These are phyloP conservation scores for Lepilemur septentrionalis DNA, from an alignment of 2,797 vertebrate species.

Conservation along the genomic window DNA sequence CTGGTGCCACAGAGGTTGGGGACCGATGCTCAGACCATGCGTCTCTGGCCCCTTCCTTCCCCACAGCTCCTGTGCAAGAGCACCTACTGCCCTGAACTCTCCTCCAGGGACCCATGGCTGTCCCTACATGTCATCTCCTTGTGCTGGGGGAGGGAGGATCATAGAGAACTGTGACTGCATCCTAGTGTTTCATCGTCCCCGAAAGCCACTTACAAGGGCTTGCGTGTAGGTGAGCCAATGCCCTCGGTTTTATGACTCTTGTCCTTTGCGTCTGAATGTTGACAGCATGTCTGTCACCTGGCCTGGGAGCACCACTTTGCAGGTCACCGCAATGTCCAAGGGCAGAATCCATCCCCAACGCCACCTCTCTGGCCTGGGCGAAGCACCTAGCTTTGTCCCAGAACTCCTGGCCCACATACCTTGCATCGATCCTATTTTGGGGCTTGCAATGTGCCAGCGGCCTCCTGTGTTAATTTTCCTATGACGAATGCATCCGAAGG, in stretches of 20 bases:
- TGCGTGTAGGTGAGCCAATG: not conserved
- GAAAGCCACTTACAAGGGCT: not conserved
- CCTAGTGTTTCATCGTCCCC: not conserved
- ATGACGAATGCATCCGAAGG: not conserved
- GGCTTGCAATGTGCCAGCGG: no score
- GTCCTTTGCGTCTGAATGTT: not conserved
- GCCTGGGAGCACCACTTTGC: not conserved
- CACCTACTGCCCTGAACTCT: fast-evolving
- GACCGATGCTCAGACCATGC: no score
- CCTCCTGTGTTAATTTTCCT: not conserved
- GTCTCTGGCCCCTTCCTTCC: not conserved
- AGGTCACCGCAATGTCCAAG: conserved; percentile 18
- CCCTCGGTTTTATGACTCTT: not conserved
- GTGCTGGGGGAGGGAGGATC: not conserved
- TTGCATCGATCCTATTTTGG: fast-evolving
- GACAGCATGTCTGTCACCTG: not conserved
- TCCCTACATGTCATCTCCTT: not conserved
- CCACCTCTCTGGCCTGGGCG: not conserved
- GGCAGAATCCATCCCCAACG: fast-evolving
- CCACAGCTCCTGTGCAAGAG: fast-evolving
- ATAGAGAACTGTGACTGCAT: fast-evolving
- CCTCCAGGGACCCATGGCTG: not conserved
- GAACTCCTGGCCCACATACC: fast-evolving
- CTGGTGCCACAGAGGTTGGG: no score
- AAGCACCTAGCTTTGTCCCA: not conserved